phyloP scores from a whole-genome alignment of 2,113 vertebrate species.

The Lophura nycthemera region DNA sequence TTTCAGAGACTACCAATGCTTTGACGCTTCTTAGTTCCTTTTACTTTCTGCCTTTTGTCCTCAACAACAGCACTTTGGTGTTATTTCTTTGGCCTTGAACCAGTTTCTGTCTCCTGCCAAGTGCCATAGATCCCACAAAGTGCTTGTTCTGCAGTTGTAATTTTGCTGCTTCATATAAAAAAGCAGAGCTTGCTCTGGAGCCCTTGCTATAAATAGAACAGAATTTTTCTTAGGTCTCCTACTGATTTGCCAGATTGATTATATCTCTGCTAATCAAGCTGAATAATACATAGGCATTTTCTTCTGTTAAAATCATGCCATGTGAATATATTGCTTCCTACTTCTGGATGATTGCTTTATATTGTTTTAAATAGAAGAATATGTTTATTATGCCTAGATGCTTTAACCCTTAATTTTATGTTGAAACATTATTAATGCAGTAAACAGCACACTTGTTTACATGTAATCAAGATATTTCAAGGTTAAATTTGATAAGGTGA shows the following conservation, averaged over 20 bases:
- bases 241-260: conserved; percentile 70
- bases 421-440: not conserved
- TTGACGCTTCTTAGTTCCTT: not conserved
- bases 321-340: conserved; percentile 11
- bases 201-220: conserved; percentile 75
- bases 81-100: conserved; percentile 73
- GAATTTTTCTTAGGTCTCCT: conserved; percentile 67
- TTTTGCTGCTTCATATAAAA: conserved; percentile 75
- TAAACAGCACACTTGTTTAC: not conserved
- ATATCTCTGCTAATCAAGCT: conserved; percentile 64
- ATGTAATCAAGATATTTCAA: not conserved
- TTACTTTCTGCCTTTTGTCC: not conserved
- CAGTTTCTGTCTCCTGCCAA: conserved; percentile 69
- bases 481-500: not conserved
- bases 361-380: not conserved
- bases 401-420: not conserved
- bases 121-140: conserved; percentile 63
- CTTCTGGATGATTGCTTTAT: conserved; percentile 20
- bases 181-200: conserved; percentile 60
- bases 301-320: conserved; percentile 4
- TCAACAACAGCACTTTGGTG: conserved; percentile 14
- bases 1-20: not conserved
- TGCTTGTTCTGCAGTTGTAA: conserved; percentile 76
- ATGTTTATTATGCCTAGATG: not conserved
- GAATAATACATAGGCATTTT: conserved; percentile 58